These are phyloP conservation scores for Schizopygopsis malacanthus DNA, from an alignment of 2,797 vertebrate genomes.

Conservation along the genomic window DNA sequence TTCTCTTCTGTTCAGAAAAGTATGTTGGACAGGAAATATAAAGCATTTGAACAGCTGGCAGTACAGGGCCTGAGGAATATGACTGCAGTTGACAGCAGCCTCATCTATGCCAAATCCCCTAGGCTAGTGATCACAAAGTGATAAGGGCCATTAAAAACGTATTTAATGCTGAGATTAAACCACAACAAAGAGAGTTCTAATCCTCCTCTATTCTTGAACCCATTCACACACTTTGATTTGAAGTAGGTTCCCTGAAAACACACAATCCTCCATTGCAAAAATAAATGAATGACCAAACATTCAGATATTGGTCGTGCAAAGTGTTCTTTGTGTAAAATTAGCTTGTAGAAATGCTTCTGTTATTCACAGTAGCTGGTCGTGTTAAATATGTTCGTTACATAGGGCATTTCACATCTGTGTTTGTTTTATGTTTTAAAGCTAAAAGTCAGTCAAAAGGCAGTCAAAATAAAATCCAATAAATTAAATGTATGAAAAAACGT, in stretches of 20 bases:
- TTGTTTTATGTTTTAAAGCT: neutral
- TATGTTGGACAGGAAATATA: slow-evolving; percentile 9
- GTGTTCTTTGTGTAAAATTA: neutral
- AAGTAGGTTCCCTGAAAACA: neutral
- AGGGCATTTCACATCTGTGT: neutral
- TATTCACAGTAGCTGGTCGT: neutral
- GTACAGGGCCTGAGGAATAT: neutral
- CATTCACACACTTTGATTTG: slow-evolving; percentile 20
- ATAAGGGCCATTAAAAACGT: slow-evolving; percentile 72
- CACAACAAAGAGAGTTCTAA: slow-evolving; percentile 75
- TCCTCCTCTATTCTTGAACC: slow-evolving; percentile 59
- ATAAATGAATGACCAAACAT: neutral
- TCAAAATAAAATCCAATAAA: neutral
- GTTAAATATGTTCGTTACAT: neutral
- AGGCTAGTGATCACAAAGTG: slow-evolving; percentile 72
- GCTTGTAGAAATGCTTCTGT: neutral
- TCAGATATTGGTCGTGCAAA: neutral
- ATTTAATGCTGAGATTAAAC: slow-evolving; percentile 76
- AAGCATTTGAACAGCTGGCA: neutral
- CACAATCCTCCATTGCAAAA: neutral
- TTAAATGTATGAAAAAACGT: neutral
- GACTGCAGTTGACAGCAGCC: neutral
- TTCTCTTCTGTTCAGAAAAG: neutral
- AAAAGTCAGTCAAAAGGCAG: neutral
- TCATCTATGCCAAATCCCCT: slow-evolving; percentile 30